Evolutionary conservation across 2,113 vertebrate genomes (phyloP).

Genomic region (Platichthys flesus): DNA sequence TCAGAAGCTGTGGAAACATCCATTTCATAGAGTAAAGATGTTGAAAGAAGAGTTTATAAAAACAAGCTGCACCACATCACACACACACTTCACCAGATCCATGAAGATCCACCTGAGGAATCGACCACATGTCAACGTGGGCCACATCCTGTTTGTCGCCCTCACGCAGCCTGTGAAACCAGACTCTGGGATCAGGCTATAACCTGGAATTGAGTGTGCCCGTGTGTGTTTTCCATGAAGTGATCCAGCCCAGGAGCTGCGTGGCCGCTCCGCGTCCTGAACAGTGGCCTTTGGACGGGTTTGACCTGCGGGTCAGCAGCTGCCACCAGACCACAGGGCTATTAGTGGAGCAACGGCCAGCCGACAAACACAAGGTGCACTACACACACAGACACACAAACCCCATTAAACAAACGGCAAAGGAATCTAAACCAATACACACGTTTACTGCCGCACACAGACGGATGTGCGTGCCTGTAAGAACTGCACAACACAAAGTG

Average conservation of each 20-base stretch:
- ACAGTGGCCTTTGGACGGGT: constrained; percentile 46
- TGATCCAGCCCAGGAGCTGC: background rate
- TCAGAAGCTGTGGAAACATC: background rate
- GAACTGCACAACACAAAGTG: constrained; percentile 10
- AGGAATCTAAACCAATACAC: background rate
- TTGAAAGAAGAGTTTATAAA: too few species aligned
- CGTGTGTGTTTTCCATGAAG: background rate
- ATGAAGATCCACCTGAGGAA: too few species aligned
- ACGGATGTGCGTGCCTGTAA: background rate
- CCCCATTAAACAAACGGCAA: constrained; percentile 11
- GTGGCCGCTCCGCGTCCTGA: constrained; percentile 9
- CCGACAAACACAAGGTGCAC: constrained; percentile 53
- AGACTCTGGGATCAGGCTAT: too few species aligned
- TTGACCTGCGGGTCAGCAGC: constrained; percentile 66
- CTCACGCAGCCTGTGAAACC: too few species aligned
- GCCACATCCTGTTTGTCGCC: too few species aligned
- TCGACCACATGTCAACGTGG: too few species aligned
- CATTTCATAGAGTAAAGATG: background rate
- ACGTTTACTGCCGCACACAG: background rate
- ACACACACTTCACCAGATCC: too few species aligned
- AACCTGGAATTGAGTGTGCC: background rate
- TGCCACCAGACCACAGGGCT: constrained; percentile 53
- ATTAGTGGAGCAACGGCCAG: constrained; percentile 63
- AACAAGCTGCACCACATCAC: too few species aligned
- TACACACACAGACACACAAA: constrained; percentile 9